These are phyloP conservation scores for Sardinella longiceps DNA, from an alignment of 2,797 vertebrate genomes.

Conservation along the genomic window DNA sequence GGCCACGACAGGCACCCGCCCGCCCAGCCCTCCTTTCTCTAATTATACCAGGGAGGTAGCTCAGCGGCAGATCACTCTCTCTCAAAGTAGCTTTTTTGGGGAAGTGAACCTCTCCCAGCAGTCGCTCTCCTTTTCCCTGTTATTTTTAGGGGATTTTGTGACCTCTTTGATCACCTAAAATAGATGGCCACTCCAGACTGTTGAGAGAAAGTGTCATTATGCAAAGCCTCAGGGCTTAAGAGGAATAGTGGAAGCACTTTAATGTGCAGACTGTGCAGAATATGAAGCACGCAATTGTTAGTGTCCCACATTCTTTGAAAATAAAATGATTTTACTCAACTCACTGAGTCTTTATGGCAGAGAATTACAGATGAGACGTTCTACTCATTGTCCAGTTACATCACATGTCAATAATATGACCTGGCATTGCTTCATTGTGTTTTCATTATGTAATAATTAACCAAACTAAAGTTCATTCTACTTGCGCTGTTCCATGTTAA, in stretches of 20 bases:
- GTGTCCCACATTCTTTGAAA: not conserved
- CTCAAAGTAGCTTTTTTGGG: not conserved
- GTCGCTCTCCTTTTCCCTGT: not conserved
- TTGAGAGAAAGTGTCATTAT: not conserved
- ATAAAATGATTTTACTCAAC: not conserved
- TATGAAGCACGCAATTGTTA: not conserved
- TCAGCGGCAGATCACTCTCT: not conserved
- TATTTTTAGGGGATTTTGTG: not conserved
- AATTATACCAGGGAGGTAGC: not conserved
- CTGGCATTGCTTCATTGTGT: not conserved
- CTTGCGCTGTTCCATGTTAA: not conserved
- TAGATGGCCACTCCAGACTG: not conserved
- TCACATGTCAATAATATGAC: not conserved
- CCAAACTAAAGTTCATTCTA: conserved; percentile 4
- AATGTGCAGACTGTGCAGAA: not conserved
- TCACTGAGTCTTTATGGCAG: not conserved
- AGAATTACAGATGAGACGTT: not conserved
- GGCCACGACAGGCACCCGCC: not conserved
- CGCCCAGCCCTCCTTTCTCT: not conserved
- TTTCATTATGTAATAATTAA: conserved; percentile 17
- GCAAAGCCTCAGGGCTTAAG: not conserved
- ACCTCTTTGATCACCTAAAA: conserved; percentile 17
- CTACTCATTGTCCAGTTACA: not conserved
- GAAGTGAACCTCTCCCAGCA: not conserved
- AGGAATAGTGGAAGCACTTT: not conserved